A percentile compares a stretch with the other conserved stretches of the same genome.
Conservation (phyloP, 2,113 vertebrate genomes). For the Panthera uncia region DNA sequence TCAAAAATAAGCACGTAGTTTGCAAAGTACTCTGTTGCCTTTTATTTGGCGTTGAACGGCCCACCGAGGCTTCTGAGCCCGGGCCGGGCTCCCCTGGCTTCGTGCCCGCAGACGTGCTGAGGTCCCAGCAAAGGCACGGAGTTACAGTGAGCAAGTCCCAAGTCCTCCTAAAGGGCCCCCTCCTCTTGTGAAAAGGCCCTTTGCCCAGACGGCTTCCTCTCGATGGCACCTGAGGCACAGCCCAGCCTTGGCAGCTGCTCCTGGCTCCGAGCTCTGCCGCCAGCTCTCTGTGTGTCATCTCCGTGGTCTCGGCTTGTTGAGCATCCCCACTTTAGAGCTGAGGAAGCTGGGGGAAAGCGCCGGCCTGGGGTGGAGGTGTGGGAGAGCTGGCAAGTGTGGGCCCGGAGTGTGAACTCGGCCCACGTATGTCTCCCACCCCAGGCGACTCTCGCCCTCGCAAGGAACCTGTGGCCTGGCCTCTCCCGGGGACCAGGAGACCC, state of each 20-base stretch:
- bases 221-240: accelerated
- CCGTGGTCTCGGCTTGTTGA: no score
- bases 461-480: neutral
- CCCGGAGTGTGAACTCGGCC: neutral
- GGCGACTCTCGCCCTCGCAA: neutral
- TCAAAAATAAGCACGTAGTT: neutral
- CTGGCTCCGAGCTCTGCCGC: no score
- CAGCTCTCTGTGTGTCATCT: no score
- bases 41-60: neutral
- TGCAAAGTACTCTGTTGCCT: neutral
- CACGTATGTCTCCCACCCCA: neutral
- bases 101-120: neutral
- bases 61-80: neutral
- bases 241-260: no score
- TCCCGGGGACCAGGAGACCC: neutral
- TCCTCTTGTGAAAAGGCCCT: neutral
- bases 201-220: neutral
- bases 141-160: neutral
- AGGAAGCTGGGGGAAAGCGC: neutral
- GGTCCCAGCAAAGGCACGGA: neutral
- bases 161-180: neutral
- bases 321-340: neutral
- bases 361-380: neutral
- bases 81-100: neutral
- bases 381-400: neutral